These are phyloP conservation scores for Crenuchus spilurus DNA, from an alignment of 2,797 vertebrate genomes.

Conservation along the genomic window DNA sequence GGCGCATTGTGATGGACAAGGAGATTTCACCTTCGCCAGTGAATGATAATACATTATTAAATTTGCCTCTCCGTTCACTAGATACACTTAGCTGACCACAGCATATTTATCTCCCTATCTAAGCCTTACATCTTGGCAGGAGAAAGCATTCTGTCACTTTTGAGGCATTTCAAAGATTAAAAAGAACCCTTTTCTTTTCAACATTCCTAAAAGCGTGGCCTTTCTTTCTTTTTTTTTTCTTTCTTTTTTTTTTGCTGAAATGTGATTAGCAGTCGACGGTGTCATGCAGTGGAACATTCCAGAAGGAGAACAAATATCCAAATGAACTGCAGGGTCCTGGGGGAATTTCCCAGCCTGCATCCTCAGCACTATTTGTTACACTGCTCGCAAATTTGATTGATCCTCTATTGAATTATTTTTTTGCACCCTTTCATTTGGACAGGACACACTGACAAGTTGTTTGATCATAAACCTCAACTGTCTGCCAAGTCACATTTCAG, in stretches of 20 bases:
- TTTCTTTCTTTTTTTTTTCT: conserved; percentile 25
- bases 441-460: conserved; percentile 83
- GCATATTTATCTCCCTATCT: conserved; percentile 99
- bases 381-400: conserved; percentile 82
- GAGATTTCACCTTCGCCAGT: conserved; percentile 99
- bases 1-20: conserved; percentile 90
- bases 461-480: conserved; percentile 86
- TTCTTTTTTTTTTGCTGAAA: conserved; percentile 78
- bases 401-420: conserved; percentile 84
- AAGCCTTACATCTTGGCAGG: conserved; percentile 98
- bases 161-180: conserved; percentile 99
- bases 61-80: conserved; percentile 99
- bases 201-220: conserved; percentile 92
- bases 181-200: conserved; percentile 99
- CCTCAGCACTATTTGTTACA: conserved; percentile 85
- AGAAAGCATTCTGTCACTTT: conserved; percentile 99
- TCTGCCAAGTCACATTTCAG: conserved; percentile 85
- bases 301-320: conserved; percentile 88
- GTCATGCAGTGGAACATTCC: conserved; percentile 93
- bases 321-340: conserved; percentile 85
- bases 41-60: conserved; percentile 99
- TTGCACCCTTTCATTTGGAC: conserved; percentile 81
- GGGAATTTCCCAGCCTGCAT: conserved; percentile 84
- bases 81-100: conserved; percentile 99
- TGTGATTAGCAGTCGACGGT: conserved; percentile 97